Conservation (phyloP, 2,113 vertebrate species). For the Boleophthalmus pectinirostris region DNA sequence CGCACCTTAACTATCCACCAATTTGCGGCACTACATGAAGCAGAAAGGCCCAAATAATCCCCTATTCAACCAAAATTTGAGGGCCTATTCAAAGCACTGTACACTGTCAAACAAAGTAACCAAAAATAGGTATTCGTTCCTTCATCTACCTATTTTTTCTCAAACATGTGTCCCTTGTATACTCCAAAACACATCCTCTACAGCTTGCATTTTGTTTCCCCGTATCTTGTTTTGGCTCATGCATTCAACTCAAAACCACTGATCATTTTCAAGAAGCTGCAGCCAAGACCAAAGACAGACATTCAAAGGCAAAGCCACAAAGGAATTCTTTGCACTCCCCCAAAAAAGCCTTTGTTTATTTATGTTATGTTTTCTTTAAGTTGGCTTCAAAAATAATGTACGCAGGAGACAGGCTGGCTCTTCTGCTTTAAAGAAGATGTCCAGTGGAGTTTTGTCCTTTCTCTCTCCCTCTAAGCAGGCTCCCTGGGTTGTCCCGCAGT, state of each 20-base stretch:
- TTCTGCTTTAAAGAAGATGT: constrained; percentile 34
- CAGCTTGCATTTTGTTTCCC: constrained; percentile 43
- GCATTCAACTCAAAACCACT: constrained; percentile 40
- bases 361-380: constrained; percentile 20
- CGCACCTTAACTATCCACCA: neutral
- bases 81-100: too few relatives aligned
- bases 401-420: neutral
- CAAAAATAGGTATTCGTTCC: constrained; percentile 9
- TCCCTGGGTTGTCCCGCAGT: constrained; percentile 51
- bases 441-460: constrained; percentile 60
- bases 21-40: too few relatives aligned
- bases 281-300: constrained; percentile 26
- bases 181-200: constrained; percentile 39
- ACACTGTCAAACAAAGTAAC: neutral
- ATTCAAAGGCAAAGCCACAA: constrained; percentile 35
- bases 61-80: neutral
- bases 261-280: constrained; percentile 26
- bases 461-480: constrained; percentile 24
- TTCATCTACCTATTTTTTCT: constrained; percentile 21
- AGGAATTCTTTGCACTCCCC: constrained; percentile 27
- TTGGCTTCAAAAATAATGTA: constrained; percentile 11
- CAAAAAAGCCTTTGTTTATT: constrained; percentile 14
- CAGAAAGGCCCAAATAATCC: neutral
- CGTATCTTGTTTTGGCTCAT: constrained; percentile 6
- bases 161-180: constrained; percentile 36